Evolutionary conservation across 2,113 vertebrate genomes (phyloP).

Genomic region (Xiphophorus maculatus): DNA sequence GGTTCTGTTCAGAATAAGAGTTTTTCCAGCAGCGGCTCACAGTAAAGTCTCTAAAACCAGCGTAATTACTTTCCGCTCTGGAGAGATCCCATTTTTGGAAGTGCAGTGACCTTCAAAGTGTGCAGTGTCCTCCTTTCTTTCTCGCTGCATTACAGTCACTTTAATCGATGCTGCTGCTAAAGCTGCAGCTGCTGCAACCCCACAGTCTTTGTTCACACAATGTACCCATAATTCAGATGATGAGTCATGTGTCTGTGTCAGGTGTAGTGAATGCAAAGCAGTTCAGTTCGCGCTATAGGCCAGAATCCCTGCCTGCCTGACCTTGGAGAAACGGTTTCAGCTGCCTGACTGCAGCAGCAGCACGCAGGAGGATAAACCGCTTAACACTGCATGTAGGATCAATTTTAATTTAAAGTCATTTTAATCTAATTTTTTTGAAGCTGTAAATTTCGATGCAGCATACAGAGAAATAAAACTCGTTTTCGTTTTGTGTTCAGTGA

Average conservation of each 20-base stretch:
- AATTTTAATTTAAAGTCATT: background rate
- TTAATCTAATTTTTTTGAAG: background rate
- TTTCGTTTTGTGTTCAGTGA: background rate
- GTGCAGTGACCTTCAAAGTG: constrained; percentile 73
- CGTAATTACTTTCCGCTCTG: constrained; percentile 73
- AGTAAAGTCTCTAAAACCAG: constrained; percentile 67
- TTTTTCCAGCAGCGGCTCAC: constrained; percentile 52
- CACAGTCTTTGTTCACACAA: constrained; percentile 28
- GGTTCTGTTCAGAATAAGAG: constrained; percentile 14
- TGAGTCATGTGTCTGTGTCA: constrained; percentile 60
- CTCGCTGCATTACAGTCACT: constrained; percentile 29
- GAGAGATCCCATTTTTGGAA: constrained; percentile 76
- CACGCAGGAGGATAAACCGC: background rate
- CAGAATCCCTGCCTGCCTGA: constrained; percentile 38
- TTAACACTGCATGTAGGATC: background rate
- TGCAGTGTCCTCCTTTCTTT: constrained; percentile 65
- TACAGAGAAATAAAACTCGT: background rate
- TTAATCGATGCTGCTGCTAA: constrained; percentile 28
- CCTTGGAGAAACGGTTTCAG: constrained; percentile 39
- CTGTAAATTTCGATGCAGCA: background rate
- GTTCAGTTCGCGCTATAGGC: constrained; percentile 28
- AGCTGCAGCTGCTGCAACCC: constrained; percentile 18
- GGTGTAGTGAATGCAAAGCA: constrained; percentile 71
- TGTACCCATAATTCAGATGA: constrained; percentile 67
- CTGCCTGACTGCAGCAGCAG: background rate